These are phyloP conservation scores for Pteruthius melanotis DNA, from an alignment of 2,113 vertebrate genomes.

Conservation along the genomic window DNA sequence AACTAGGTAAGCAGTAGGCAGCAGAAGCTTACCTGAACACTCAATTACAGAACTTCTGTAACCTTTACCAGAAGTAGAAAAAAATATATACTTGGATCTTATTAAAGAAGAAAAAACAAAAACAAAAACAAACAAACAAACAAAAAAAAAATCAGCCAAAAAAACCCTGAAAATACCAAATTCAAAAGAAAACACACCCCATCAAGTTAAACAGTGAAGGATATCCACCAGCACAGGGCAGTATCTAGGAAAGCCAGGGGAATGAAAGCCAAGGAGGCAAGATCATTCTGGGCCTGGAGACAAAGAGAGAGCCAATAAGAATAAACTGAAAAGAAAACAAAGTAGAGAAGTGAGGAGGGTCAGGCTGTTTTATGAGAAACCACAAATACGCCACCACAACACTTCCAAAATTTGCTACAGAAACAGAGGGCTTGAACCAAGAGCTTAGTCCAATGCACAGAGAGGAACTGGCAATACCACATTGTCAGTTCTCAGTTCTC, in stretches of 20 bases:
- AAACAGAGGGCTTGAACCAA: not conserved
- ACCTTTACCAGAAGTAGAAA: constrained; percentile 1
- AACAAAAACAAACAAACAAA: too few relatives aligned
- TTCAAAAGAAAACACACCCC: constrained; percentile 54
- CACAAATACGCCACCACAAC: not conserved
- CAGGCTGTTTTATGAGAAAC: not conserved
- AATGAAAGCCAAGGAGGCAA: constrained; percentile 87
- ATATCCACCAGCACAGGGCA: constrained; percentile 88
- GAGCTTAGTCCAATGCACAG: not conserved
- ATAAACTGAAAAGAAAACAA: constrained; percentile 58
- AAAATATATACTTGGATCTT: not conserved
- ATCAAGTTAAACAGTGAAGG: constrained; percentile 74
- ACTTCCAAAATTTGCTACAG: not conserved
- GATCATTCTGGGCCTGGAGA: constrained; percentile 84
- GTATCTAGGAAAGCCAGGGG: constrained; percentile 88
- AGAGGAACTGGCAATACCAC: not conserved
- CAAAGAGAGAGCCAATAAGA: constrained; percentile 76
- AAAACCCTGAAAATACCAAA: constrained; percentile 31
- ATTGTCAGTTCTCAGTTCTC: not conserved
- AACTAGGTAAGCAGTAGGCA: not conserved
- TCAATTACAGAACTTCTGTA: not conserved
- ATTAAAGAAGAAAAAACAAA: too few relatives aligned
- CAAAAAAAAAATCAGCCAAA: not conserved
- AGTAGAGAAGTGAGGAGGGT: constrained; percentile 13
- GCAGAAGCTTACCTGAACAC: constrained; percentile 31